phyloP scores from a whole-genome alignment of 2,797 vertebrate genomes.

The Catharus ustulatus region DNA sequence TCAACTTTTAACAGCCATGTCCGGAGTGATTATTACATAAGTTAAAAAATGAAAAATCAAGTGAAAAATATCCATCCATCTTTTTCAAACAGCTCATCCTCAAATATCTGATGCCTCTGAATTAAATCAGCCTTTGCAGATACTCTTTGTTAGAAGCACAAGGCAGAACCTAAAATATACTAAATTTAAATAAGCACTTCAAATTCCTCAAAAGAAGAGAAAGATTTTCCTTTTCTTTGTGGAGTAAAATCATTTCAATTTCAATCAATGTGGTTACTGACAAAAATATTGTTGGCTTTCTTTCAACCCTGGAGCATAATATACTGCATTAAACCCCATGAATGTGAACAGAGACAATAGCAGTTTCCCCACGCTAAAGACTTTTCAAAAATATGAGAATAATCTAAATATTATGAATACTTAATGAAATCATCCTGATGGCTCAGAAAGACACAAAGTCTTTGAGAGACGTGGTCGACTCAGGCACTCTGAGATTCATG shows the following conservation, averaged over 20 bases:
- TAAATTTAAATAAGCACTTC: slow-evolving; percentile 3
- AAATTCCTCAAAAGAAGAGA: background rate
- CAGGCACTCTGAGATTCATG: background rate
- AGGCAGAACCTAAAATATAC: background rate
- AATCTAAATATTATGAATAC: slow-evolving; percentile 31
- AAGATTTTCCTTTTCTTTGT: background rate
- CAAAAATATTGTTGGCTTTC: background rate
- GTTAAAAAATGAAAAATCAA: background rate
- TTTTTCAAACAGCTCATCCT: background rate
- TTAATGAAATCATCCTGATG: background rate
- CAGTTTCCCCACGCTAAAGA: background rate
- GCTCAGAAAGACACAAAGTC: background rate
- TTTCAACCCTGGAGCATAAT: background rate
- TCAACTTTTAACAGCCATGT: background rate
- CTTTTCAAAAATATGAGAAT: background rate
- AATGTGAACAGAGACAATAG: background rate
- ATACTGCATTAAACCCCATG: background rate
- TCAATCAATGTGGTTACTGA: background rate
- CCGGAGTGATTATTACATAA: background rate
- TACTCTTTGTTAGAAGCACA: background rate
- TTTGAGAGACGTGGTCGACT: rapidly evolving
- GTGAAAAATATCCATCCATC: background rate
- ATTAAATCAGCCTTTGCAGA: background rate
- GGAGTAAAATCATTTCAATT: background rate
- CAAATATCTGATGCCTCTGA: background rate